Evolutionary conservation across 2,797 vertebrate genomes (phyloP).

Genomic region (Rousettus madagascariensis): DNA sequence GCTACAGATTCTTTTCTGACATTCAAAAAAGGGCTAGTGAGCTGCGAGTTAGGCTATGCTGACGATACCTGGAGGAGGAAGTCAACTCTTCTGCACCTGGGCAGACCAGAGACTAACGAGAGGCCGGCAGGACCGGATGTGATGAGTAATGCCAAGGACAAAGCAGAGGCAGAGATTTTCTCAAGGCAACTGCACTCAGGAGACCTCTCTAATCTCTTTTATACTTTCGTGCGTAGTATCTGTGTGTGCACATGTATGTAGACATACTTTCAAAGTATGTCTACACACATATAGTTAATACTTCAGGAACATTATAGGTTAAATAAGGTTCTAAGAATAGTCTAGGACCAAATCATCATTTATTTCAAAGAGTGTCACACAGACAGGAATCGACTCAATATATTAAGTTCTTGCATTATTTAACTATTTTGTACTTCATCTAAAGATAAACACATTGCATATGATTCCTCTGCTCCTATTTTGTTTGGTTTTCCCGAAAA

Average conservation of each 20-base stretch:
- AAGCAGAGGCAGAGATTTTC: not conserved
- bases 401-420: not conserved
- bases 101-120: not conserved
- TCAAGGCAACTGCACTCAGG: not conserved
- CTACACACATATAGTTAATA: not conserved
- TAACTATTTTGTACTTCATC: not conserved
- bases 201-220: not conserved
- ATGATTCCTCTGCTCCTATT: not conserved
- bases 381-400: not conserved
- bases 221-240: not conserved
- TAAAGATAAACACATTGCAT: not conserved
- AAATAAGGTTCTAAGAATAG: not conserved
- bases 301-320: not conserved
- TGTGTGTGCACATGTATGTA: not conserved
- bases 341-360: not conserved
- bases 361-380: not conserved
- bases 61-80: not conserved
- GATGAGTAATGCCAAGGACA: not conserved
- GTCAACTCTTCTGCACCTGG: not conserved
- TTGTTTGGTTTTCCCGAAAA: not conserved
- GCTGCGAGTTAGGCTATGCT: not conserved
- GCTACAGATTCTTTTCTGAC: not conserved
- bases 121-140: not conserved
- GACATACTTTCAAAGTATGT: not conserved
- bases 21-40: not conserved